Conservation (phyloP, 2,888 invertebrate species). For the Argynnis bischoffii region DNA sequence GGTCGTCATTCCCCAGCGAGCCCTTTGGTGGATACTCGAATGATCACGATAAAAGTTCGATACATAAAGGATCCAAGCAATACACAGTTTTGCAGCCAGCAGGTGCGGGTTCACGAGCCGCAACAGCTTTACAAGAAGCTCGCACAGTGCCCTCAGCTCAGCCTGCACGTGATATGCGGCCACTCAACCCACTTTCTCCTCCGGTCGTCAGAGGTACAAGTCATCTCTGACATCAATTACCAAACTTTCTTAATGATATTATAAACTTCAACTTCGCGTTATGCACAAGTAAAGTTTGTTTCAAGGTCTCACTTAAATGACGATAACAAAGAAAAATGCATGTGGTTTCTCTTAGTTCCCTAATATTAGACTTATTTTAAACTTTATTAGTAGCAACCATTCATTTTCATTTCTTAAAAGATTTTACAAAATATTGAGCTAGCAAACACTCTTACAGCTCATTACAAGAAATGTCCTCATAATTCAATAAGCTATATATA, state of each 20-base stretch:
- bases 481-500: slow-evolving; percentile 48
- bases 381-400: not conserved
- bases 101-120: slow-evolving; percentile 89
- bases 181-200: slow-evolving; percentile 85
- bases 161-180: slow-evolving; percentile 75
- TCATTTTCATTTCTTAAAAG: slow-evolving; percentile 19
- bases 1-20: slow-evolving; percentile 81
- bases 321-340: slow-evolving; percentile 26
- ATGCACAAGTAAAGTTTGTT: slow-evolving; percentile 76
- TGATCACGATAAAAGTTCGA: slow-evolving; percentile 69
- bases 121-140: slow-evolving; percentile 90
- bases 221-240: slow-evolving; percentile 59
- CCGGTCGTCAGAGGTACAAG: slow-evolving; percentile 88
- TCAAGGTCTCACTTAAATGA: slow-evolving; percentile 62
- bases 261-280: slow-evolving; percentile 69
- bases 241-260: slow-evolving; percentile 78
- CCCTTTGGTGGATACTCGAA: slow-evolving; percentile 89
- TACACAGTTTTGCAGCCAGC: slow-evolving; percentile 94
- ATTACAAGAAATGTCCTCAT: slow-evolving; percentile 58
- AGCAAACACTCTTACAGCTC: slow-evolving; percentile 18
- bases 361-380: not conserved
- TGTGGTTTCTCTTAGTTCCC: slow-evolving; percentile 3
- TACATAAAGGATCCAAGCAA: slow-evolving; percentile 85
- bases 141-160: slow-evolving; percentile 78
- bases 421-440: slow-evolving; percentile 15